Evolutionary conservation across 2,888 invertebrate genomes (phyloP).

Genomic region (Timema cristinae): DNA sequence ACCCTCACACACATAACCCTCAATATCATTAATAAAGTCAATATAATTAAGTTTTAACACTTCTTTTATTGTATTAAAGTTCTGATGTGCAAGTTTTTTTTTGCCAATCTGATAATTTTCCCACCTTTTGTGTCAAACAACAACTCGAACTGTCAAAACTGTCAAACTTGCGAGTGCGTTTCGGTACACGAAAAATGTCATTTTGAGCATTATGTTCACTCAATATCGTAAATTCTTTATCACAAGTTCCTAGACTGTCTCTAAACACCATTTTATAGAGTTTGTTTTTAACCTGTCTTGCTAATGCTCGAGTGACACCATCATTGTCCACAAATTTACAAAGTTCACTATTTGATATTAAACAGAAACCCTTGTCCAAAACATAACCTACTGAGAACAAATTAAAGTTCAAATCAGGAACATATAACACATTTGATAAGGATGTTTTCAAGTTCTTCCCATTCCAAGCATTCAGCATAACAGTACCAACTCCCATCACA

Average conservation of each 20-base stretch:
- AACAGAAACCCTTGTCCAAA: not conserved
- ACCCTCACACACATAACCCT: not conserved
- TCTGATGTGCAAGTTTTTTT: not conserved
- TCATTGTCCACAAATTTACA: not conserved
- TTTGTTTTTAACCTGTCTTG: not conserved
- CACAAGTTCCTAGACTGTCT: no score
- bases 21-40: not conserved
- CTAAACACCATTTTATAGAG: not conserved
- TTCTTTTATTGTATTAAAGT: not conserved
- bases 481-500: not conserved
- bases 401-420: constrained; percentile 9
- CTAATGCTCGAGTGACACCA: not conserved
- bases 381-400: not conserved
- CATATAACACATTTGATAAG: constrained; percentile 2
- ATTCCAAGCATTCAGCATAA: not conserved
- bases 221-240: no score
- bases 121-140: not conserved
- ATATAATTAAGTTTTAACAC: not conserved
- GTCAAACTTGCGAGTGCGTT: not conserved
- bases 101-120: not conserved
- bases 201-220: no score
- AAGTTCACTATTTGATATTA: not conserved
- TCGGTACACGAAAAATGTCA: no score
- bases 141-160: not conserved
- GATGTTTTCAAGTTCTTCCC: not conserved